Base-by-base conservation (phyloP, 1,140 invertebrate genomes). In the Lordiphosa mommai region DNA sequence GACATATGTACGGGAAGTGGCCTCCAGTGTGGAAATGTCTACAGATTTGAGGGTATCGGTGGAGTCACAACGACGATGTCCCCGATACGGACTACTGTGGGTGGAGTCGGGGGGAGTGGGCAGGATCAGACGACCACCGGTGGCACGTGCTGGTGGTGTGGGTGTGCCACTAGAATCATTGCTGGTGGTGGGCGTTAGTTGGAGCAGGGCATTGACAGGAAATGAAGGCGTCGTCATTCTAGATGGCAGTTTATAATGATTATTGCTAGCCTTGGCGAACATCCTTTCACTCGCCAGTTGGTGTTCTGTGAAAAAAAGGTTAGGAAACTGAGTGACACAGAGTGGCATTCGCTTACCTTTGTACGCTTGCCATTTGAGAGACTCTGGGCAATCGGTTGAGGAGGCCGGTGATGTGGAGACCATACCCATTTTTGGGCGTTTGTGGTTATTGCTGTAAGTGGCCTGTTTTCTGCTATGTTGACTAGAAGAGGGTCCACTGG, bases 61-160 rank as follows among this genome's bases (percentile, higher is more conserved):
- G n/a, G 63, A 36, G 5, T n/a, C n/a, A n/a, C 30, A 20, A 8
- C 56, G 37, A n/a, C 4, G 61, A 2, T 12, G 65, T 34, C 37
- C 37, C 40, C 49, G 51, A 10, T 48, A 68, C 4, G 64, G 64
- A 52, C 63, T 67, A 13, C 74, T 80, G 53, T 80, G 65, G 20
- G 65, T 74, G 2, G 74, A 80, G 6, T 71, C 71, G 16, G 76
- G 76, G 4, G 76, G 76, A 4, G 74, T 84, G 4, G 76, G 76
- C 41, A 76, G 16, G 2, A 38, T 10, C 51, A 60, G 37, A 49
- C 50, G 16, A 3, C 48, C n/a, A 16, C 46, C 14, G 13, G 9
- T 12, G 29, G 51, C 16, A 4, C 9, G 13, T 49, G 57, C 2
- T 27, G 33, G 34, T 13, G 59, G 58, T 7, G 61, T 57, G 23